Evolutionary conservation across 2,888 invertebrate species (phyloP), one percentile per base, ranked within the genome.

Genomic region (Leptinotarsa tumamoca): DNA sequence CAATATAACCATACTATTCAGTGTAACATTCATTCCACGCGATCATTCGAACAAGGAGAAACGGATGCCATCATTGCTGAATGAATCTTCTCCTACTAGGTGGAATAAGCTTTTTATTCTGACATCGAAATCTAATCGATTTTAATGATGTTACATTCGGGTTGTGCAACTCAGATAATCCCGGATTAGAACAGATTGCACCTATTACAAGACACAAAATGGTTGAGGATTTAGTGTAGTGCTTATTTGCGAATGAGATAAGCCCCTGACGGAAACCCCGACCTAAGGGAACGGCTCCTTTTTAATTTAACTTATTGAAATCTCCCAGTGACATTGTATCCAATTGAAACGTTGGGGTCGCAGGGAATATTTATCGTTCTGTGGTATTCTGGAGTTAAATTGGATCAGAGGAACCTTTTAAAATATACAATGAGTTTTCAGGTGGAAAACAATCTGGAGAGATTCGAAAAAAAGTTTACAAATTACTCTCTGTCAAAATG

Each of bases 151-250:
- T 79, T 80, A 79, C 73, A 72, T 72, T 67, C 78, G 77, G 78
- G 79, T 78, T 82, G 81, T 80, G 81, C 82, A 76, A 78, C 79
- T 79, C 78, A 79, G 79, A 82, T 83, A 80, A 83, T 83, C 82
- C 80, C n/a, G 80, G 81, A 79, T 83, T 80, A 83, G 79, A 79
- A 74, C 79, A 82, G 79, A 83, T 82, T 83, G 80, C 81, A 81
- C 80, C 82, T 79, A 83, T 81, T 83, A 83, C 81, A 82, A 79
- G 78, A 80, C 81, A 80, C 80, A 81, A 80, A 79, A 82, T 75
- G 80, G 76, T 79, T 73, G 75, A 68, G 80, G 80, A 80, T 82
- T 80, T 78, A 77, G 75, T 78, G 66, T 74, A 67, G 74, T 66
- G 72, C 73, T 80, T 78, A 79, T 81, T 82, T 77, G 77, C 77